Evolutionary conservation across 2,888 invertebrate genomes (phyloP).

Genomic region (Agriopis leucophaearia): DNA sequence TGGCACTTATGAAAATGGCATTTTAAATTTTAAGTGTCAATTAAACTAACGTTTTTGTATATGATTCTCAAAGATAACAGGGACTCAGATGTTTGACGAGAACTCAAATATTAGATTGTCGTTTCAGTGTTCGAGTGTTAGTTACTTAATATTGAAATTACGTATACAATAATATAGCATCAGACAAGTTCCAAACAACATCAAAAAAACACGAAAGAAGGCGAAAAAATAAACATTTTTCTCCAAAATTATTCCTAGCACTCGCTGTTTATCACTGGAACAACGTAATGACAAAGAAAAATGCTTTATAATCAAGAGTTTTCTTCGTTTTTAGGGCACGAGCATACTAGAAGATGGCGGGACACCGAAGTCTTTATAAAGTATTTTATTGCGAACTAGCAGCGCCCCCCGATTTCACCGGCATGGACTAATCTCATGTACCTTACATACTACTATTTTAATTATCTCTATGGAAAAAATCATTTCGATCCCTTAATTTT

Average conservation of each 20-base stretch:
- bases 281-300: slow-evolving; percentile 31
- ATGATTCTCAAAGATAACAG: no score
- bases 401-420: no score
- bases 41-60: no score
- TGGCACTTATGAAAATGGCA: no score
- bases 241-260: slow-evolving; percentile 17
- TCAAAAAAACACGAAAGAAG: slow-evolving; percentile 14
- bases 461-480: no score
- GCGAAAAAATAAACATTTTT: slow-evolving; percentile 60
- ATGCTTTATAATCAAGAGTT: slow-evolving; percentile 31
- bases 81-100: no score
- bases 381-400: background rate
- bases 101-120: no score
- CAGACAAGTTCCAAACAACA: background rate
- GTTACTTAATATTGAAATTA: background rate
- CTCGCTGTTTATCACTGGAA: slow-evolving; percentile 26
- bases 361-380: background rate
- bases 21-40: no score
- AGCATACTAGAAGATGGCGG: background rate
- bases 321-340: slow-evolving; percentile 22
- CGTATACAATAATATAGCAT: background rate
- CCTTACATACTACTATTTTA: no score
- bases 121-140: no score
- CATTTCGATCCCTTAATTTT: no score
- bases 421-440: no score